These are phyloP conservation scores for Muschampia plurimacula DNA, from an alignment of 2,888 invertebrate species.

Conservation along the genomic window DNA sequence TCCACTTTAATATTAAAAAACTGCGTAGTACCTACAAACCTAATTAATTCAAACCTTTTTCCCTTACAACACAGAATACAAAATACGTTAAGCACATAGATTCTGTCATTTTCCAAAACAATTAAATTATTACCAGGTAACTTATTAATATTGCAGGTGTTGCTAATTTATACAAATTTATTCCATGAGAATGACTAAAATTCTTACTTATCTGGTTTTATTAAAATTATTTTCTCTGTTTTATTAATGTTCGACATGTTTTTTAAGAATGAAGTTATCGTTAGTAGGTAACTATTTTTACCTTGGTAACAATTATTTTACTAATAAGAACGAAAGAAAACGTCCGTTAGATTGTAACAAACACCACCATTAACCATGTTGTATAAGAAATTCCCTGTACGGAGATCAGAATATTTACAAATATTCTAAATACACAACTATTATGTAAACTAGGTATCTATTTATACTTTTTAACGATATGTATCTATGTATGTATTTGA, in stretches of 20 bases:
- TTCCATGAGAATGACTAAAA: slow-evolving; percentile 46
- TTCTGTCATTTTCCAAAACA: slow-evolving; percentile 53
- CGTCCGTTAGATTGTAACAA: background rate
- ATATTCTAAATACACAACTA: too few relatives aligned
- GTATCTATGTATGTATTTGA: too few relatives aligned
- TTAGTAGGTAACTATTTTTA: background rate
- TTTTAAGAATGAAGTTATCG: background rate
- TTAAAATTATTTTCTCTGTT: slow-evolving; percentile 42
- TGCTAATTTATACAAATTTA: slow-evolving; percentile 66
- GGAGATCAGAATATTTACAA: too few relatives aligned
- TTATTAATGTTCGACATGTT: slow-evolving; percentile 6
- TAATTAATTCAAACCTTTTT: background rate
- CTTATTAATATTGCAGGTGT: slow-evolving; percentile 60
- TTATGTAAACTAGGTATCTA: too few relatives aligned
- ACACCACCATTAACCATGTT: too few relatives aligned
- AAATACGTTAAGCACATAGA: slow-evolving; percentile 30
- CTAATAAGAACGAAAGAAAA: background rate
- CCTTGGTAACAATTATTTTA: background rate
- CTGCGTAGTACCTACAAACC: too few relatives aligned
- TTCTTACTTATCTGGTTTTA: slow-evolving; percentile 38
- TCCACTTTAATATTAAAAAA: too few relatives aligned
- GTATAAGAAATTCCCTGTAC: too few relatives aligned
- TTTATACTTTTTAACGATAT: too few relatives aligned
- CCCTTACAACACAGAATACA: background rate
- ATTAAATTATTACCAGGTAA: slow-evolving; percentile 54